phyloP scores from a whole-genome alignment of 2,888 invertebrate genomes.

The Cerastis rubricosa region DNA sequence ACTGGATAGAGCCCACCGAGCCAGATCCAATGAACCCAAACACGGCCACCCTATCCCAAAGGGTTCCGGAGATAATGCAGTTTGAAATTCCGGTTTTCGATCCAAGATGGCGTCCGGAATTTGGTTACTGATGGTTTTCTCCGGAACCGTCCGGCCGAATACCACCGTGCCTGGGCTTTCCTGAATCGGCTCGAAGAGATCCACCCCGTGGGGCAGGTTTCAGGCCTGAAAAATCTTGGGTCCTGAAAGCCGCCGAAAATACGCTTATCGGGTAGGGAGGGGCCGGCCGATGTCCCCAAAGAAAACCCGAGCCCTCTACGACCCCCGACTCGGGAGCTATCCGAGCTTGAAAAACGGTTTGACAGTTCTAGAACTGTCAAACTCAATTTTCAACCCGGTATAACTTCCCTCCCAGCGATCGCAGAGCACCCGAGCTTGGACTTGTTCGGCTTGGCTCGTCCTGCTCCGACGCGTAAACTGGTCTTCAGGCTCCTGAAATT shows the following conservation, averaged over 20 bases:
- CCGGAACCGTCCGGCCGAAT: neutral
- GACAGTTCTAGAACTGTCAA: neutral
- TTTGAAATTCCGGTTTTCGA: neutral
- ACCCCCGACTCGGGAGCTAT: neutral
- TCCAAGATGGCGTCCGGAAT: neutral
- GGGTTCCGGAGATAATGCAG: neutral
- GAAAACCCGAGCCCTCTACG: neutral
- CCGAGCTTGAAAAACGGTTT: neutral
- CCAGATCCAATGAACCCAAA: neutral
- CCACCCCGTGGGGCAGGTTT: neutral
- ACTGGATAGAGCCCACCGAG: neutral
- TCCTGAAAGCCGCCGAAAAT: constrained; percentile 4
- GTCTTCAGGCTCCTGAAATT: neutral
- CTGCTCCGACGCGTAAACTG: neutral
- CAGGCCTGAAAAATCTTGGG: neutral
- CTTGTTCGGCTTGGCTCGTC: neutral
- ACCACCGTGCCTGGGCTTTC: neutral
- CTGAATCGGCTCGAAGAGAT: neutral
- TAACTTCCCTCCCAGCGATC: neutral
- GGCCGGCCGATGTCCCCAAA: neutral
- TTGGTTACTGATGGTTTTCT: neutral
- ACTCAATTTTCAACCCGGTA: neutral
- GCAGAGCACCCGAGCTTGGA: constrained; percentile 6
- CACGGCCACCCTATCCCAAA: neutral
- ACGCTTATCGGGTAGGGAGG: fast-evolving